A percentile compares a stretch with the other conserved stretches of the same genome.
Conservation (phyloP, 2,888 invertebrate genomes). For the Zelleria hepariella region DNA sequence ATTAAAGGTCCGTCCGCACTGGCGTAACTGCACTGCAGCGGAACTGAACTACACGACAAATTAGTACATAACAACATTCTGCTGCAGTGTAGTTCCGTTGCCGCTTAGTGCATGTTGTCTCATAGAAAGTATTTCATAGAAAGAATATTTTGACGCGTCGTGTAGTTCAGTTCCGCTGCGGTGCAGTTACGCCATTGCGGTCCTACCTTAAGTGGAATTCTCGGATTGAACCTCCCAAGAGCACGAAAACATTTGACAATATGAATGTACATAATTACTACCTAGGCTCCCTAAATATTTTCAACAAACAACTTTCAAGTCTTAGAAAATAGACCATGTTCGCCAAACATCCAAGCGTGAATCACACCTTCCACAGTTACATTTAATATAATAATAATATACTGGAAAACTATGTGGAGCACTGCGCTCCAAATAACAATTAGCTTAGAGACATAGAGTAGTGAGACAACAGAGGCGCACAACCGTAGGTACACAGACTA, state of each 20-base stretch:
- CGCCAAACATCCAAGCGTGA: conserved; percentile 15
- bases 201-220: neutral
- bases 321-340: conserved; percentile 40
- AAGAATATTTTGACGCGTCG: no score
- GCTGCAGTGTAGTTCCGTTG: no score
- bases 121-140: no score
- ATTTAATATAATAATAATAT: neutral
- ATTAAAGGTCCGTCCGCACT: neutral
- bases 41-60: no score
- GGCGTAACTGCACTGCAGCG: no score
- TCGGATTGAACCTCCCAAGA: neutral
- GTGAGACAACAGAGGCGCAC: conserved; percentile 37
- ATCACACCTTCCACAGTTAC: neutral
- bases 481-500: neutral
- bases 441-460: conserved; percentile 37
- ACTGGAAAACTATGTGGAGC: conserved; percentile 10
- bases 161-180: neutral
- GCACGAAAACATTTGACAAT: neutral
- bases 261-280: neutral
- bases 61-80: no score
- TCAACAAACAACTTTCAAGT: conserved; percentile 57
- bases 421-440: conserved; percentile 20
- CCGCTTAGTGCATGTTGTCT: no score
- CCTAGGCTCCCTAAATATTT: conserved; percentile 35
- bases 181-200: no score